Conservation (phyloP, 1,140 invertebrate genomes). For the Aradophagus sp. region DNA sequence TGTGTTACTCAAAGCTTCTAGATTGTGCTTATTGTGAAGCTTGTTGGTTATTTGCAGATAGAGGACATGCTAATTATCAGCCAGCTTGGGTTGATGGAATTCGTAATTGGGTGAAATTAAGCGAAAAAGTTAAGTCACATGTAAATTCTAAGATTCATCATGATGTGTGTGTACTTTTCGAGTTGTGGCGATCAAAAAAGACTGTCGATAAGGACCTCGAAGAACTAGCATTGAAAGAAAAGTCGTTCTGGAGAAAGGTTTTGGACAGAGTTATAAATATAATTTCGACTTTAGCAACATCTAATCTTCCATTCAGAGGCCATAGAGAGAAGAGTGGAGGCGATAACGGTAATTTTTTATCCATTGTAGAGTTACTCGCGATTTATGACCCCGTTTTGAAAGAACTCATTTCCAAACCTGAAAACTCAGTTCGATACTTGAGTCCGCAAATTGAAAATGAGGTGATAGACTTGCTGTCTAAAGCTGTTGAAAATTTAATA, state of each 20-base stretch:
- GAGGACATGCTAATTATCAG: too few relatives aligned
- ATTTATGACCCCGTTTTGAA: conserved; percentile 42
- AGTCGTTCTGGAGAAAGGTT: conserved; percentile 20
- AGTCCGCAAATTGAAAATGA: conserved; percentile 59
- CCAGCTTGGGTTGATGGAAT: too few relatives aligned
- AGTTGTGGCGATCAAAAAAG: conserved; percentile 52
- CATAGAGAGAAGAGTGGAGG: conserved; percentile 33
- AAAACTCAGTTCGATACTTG: conserved; percentile 23
- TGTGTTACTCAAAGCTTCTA: too few relatives aligned
- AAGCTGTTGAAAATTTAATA: conserved; percentile 31
- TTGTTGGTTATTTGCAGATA: too few relatives aligned
- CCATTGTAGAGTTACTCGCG: too few relatives aligned
- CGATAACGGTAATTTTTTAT: conserved; percentile 33
- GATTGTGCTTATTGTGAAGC: too few relatives aligned
- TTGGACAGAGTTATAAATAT: conserved; percentile 36
- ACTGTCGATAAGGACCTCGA: conserved; percentile 56
- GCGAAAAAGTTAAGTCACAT: too few relatives aligned
- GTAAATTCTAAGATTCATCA: too few relatives aligned
- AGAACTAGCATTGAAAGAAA: conserved; percentile 45
- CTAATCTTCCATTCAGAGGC: conserved; percentile 42
- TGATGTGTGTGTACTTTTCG: conserved; percentile 47
- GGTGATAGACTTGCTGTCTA: conserved; percentile 54
- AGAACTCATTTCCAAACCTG: conserved; percentile 24
- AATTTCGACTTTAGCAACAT: conserved; percentile 40
- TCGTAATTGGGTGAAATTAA: too few relatives aligned